phyloP scores from a whole-genome alignment of 2,888 invertebrate genomes.

The Cheilosia urbana region DNA sequence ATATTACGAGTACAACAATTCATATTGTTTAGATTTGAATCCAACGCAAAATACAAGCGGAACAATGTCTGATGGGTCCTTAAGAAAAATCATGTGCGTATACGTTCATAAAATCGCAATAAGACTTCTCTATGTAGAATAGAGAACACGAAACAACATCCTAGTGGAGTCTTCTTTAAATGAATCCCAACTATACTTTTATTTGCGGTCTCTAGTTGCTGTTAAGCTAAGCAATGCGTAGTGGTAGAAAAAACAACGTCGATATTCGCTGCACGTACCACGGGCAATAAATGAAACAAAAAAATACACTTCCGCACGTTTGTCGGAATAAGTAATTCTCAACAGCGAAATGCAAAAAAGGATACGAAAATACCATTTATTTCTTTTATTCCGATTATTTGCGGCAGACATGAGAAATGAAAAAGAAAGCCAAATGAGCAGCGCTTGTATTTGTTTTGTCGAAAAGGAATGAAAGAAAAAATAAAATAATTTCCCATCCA shows the following conservation, averaged over 20 bases:
- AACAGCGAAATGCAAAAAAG: slow-evolving; percentile 50
- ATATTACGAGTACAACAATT: too few species aligned
- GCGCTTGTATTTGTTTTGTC: slow-evolving; percentile 51
- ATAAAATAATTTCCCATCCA: slow-evolving; percentile 44
- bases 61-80: slow-evolving; percentile 42
- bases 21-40: slow-evolving; percentile 4
- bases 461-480: slow-evolving; percentile 41
- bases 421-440: slow-evolving; percentile 68
- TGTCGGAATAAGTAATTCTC: slow-evolving; percentile 73
- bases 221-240: neutral
- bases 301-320: slow-evolving; percentile 68
- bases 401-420: slow-evolving; percentile 62
- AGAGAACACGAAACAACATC: slow-evolving; percentile 46
- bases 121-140: neutral
- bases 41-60: slow-evolving; percentile 6
- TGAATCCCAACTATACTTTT: slow-evolving; percentile 61
- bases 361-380: slow-evolving; percentile 36
- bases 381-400: slow-evolving; percentile 69
- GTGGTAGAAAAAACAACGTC: neutral
- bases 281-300: slow-evolving; percentile 68
- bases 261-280: slow-evolving; percentile 68
- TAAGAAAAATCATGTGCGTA: slow-evolving; percentile 44
- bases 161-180: slow-evolving; percentile 33
- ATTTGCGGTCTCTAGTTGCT: slow-evolving; percentile 55
- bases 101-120: slow-evolving; percentile 65